Evolutionary conservation across 2,113 vertebrate species (phyloP).

Genomic region (Gorsachius goisagi): DNA sequence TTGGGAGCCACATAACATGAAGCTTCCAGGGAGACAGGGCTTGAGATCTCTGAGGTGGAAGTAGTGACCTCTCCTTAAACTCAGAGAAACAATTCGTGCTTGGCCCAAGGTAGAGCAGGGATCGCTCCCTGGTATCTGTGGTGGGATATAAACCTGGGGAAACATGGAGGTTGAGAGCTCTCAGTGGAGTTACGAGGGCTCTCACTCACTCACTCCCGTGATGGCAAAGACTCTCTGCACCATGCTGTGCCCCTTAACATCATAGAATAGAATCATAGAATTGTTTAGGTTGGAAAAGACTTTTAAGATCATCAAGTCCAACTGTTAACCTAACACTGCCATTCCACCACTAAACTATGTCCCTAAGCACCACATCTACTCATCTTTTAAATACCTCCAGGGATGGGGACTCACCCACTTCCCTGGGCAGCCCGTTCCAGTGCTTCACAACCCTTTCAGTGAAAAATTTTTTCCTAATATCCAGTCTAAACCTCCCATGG

Average conservation of each 20-base stretch:
- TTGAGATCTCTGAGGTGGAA: background rate
- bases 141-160: background rate
- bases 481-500: too few relatives aligned
- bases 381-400: too few relatives aligned
- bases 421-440: too few relatives aligned
- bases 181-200: background rate
- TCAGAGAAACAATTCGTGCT: accelerated
- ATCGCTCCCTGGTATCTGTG: background rate
- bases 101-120: background rate
- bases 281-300: too few relatives aligned
- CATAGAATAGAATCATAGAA: too few relatives aligned
- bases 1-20: background rate
- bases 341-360: too few relatives aligned
- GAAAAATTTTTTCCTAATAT: too few relatives aligned
- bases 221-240: background rate
- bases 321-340: too few relatives aligned
- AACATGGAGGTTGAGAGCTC: background rate
- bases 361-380: too few relatives aligned
- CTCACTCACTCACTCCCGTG: background rate
- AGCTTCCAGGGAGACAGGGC: background rate
- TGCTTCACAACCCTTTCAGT: too few relatives aligned
- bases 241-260: background rate
- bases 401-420: too few relatives aligned
- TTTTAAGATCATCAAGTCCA: too few relatives aligned
- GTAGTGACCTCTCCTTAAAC: background rate